Conservation (phyloP, 2,797 vertebrate species). For the Gallinago stenura region DNA sequence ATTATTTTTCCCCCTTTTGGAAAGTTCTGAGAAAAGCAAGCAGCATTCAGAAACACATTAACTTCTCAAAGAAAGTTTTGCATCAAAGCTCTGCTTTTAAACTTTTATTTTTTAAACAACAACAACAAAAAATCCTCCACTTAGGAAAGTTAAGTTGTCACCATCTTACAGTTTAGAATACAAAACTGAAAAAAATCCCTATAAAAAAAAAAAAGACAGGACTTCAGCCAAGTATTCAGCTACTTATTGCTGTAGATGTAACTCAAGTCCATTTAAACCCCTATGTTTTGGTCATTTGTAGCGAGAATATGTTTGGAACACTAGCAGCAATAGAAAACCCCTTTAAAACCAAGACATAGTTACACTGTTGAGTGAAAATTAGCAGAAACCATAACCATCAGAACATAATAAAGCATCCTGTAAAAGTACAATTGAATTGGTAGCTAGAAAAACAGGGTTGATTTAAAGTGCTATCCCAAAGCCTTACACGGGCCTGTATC, state of each 20-base stretch:
- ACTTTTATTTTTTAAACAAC: slow-evolving; percentile 68
- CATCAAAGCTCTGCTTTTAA: slow-evolving; percentile 60
- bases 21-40: background rate
- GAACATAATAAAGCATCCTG: slow-evolving; percentile 54
- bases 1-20: background rate
- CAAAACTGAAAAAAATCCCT: slow-evolving; percentile 78
- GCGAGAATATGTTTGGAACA: slow-evolving; percentile 57
- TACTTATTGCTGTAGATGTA: slow-evolving; percentile 75
- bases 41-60: background rate
- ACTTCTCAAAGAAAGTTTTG: slow-evolving; percentile 31
- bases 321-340: slow-evolving; percentile 71
- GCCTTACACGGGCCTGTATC: background rate
- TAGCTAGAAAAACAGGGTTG: slow-evolving; percentile 50
- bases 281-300: slow-evolving; percentile 50
- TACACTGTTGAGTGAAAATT: slow-evolving; percentile 43
- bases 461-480: slow-evolving; percentile 62
- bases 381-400: slow-evolving; percentile 38
- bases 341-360: slow-evolving; percentile 58
- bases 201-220: slow-evolving; percentile 32
- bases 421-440: slow-evolving; percentile 51
- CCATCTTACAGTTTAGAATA: slow-evolving; percentile 63
- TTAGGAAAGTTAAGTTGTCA: slow-evolving; percentile 53
- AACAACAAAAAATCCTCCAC: slow-evolving; percentile 21
- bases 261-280: slow-evolving; percentile 65
- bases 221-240: slow-evolving; percentile 72